Conservation (phyloP, 2,888 invertebrate genomes). For the Tetrapedia diversipes region DNA sequence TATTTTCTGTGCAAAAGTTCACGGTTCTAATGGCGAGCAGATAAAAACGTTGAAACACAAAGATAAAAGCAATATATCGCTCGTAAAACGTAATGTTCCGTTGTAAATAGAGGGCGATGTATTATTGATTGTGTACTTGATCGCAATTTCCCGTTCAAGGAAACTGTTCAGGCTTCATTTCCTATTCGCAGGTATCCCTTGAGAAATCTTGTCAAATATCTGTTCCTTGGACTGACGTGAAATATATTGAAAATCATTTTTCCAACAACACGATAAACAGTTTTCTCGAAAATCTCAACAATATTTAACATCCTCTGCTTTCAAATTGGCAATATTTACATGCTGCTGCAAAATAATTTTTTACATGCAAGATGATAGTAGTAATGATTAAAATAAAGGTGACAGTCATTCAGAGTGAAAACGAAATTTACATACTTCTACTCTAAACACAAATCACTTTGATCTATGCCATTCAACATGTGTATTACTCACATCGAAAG, state of each 20-base stretch:
- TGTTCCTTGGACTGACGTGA: constrained; percentile 30
- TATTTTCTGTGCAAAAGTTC: no score
- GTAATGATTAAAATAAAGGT: no score
- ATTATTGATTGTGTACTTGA: constrained; percentile 48
- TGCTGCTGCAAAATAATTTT: no score
- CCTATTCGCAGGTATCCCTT: constrained; percentile 26
- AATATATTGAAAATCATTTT: constrained; percentile 30
- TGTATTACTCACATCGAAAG: neutral
- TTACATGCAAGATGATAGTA: no score
- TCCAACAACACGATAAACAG: neutral
- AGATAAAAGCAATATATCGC: neutral
- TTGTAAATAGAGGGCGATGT: constrained; percentile 21
- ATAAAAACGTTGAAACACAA: no score
- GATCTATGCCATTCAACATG: neutral
- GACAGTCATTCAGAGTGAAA: no score
- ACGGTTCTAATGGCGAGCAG: no score
- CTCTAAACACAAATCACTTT: neutral
- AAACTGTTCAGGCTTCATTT: constrained; percentile 43
- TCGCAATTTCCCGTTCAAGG: constrained; percentile 35
- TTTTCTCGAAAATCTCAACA: neutral
- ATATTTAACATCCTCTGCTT: neutral
- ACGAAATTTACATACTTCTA: neutral
- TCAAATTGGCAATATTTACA: no score
- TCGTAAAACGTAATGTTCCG: constrained; percentile 18
- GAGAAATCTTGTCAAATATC: constrained; percentile 55